Conservation (phyloP, 2,888 invertebrate genomes). For the Tachina fera region DNA sequence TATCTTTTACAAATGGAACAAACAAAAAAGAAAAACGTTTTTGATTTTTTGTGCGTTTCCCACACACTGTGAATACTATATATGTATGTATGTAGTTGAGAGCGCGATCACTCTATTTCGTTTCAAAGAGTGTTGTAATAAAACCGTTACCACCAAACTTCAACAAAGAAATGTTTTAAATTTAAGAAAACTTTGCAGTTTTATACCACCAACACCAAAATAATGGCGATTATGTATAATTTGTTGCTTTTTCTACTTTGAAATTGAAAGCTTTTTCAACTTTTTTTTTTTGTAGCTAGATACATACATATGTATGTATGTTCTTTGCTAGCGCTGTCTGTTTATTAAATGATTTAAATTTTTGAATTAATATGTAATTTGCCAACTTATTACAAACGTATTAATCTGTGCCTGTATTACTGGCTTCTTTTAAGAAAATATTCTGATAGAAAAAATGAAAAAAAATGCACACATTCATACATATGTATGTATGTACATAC, state of each 20-base stretch:
- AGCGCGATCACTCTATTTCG: slow-evolving; percentile 34
- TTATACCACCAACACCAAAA: slow-evolving; percentile 63
- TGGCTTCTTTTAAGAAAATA: background rate
- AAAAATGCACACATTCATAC: background rate
- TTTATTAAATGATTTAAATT: background rate
- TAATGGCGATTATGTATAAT: slow-evolving; percentile 33
- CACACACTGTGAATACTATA: slow-evolving; percentile 19
- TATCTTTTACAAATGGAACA: slow-evolving; percentile 18
- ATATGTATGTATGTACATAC: background rate
- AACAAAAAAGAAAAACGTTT: slow-evolving; percentile 25
- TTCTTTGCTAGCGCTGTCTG: slow-evolving; percentile 33
- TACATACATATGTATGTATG: background rate
- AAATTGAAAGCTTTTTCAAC: slow-evolving; percentile 58
- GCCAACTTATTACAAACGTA: background rate
- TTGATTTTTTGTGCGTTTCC: slow-evolving; percentile 48
- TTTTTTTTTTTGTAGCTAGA: slow-evolving; percentile 20
- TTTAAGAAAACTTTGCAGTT: slow-evolving; percentile 65
- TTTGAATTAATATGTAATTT: background rate
- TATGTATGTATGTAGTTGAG: background rate
- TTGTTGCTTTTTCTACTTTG: slow-evolving; percentile 28
- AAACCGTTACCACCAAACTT: slow-evolving; percentile 67
- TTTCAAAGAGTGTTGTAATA: slow-evolving; percentile 46
- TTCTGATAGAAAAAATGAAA: background rate
- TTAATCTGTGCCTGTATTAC: no score
- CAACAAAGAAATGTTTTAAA: slow-evolving; percentile 64